Evolutionary conservation across 37 sponge, comb jelly and placozoan species (phyloP).

Genomic region (Tethya wilhelma): DNA sequence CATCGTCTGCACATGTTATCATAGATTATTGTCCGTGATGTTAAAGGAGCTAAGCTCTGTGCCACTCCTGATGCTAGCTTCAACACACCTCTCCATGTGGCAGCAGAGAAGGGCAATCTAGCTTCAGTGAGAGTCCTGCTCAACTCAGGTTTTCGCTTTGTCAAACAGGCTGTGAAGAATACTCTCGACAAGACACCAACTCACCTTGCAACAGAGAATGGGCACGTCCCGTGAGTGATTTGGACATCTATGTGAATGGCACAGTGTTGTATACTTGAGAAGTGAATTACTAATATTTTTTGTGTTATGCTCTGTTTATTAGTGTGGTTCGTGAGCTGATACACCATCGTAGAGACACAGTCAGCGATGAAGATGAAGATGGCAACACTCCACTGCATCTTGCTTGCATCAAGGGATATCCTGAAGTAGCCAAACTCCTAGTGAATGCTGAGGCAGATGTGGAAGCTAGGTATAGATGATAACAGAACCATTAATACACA

Average conservation of each 20-base stretch:
- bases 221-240: constrained; percentile 75
- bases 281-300: too few species aligned
- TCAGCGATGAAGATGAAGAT: constrained; percentile 90
- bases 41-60: constrained; percentile 43
- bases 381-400: constrained; percentile 91
- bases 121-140: constrained; percentile 53
- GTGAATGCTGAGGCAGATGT: constrained; percentile 71
- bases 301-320: not conserved
- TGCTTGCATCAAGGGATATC: constrained; percentile 82
- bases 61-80: constrained; percentile 45
- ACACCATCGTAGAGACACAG: constrained; percentile 10
- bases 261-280: too few species aligned
- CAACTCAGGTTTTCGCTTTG: not conserved
- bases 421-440: constrained; percentile 55
- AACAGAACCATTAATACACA: not conserved
- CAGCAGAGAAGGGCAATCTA: constrained; percentile 67
- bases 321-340: constrained; percentile 48
- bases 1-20: not conserved
- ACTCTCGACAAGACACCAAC: constrained; percentile 84
- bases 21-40: not conserved
- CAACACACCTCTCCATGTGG: constrained; percentile 65
- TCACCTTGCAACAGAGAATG: constrained; percentile 76
- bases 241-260: too few species aligned
- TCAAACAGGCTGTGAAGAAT: constrained; percentile 73
- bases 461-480: constrained; percentile 63